Base-by-base conservation (phyloP, 2,888 invertebrate genomes). In the Candidula unifasciata region DNA sequence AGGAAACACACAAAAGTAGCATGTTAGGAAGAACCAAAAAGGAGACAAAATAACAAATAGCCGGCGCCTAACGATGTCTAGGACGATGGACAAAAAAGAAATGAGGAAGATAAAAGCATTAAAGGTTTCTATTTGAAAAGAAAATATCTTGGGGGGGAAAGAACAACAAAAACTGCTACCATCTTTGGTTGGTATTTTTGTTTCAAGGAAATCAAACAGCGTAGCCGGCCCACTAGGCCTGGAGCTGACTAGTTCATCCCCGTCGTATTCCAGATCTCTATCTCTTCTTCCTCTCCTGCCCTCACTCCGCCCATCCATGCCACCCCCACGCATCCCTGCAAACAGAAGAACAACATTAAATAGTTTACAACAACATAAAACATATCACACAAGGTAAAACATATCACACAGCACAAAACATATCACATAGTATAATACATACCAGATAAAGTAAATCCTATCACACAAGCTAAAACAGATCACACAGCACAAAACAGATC, bases 141-240 rank as follows among this genome's bases (percentile, higher is more conserved):
- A 21, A n/a, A 71, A 16, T 33, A 35, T 35, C 37, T 24, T 10
- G 21, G 16, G n/a, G n/a, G n/a, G n/a, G n/a, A n/a, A n/a, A 13
- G 35, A 71, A 21, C 2, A 37, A 18, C 3, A 66, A n/a, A 27
- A 73, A 16, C 33, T 1, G 71, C 73, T 80, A 90, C 90, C 90
- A 52, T 90, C 90, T 87, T 90, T 90, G 76, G 87, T 73, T 35
- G 89, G 87, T 77, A 93, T 92, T 87, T 93, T 93, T 24, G 89
- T 91, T 83, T 92, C 91, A 21, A 93, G 87, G 86, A 93, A 93
- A 87, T 93, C 93, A 89, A 93, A 94, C 71, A 93, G 87, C 57
- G 93, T 93, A n/a, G 92, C 92, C 0, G 93, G 93, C 21, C 91
- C 92, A 60, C 93, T 93, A 27, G 93, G 94, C 82, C 89, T 89